Conservation (phyloP, 1,140 invertebrate genomes). For the Zelostemma sp. region DNA sequence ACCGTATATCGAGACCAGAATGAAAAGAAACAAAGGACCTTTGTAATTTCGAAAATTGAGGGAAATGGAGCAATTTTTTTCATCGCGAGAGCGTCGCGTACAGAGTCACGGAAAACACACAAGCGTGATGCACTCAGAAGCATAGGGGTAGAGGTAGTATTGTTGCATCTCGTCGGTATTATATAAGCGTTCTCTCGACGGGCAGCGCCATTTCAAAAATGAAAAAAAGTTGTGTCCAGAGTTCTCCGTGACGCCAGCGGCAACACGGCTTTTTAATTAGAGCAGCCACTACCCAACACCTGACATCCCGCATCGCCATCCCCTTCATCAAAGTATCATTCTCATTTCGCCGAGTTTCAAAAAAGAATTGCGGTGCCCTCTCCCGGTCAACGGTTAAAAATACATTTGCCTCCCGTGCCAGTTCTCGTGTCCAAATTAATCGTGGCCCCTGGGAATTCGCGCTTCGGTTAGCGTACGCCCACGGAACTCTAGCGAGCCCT, state of each 20-base stretch:
- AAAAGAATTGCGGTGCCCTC: conserved; percentile 54
- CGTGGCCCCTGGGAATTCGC: conserved; percentile 42
- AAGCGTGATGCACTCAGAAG: conserved; percentile 50
- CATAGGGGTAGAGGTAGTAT: conserved; percentile 27
- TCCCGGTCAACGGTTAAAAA: conserved; percentile 46
- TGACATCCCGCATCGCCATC: conserved; percentile 62
- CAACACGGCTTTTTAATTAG: conserved; percentile 71
- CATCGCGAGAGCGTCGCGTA: conserved; percentile 60
- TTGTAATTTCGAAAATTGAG: conserved; percentile 15
- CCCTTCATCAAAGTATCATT: conserved; percentile 70
- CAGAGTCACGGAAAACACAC: conserved; percentile 52
- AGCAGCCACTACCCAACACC: conserved; percentile 62
- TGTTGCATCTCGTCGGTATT: conserved; percentile 58
- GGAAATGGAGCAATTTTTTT: conserved; percentile 40
- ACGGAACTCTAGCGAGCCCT: conserved; percentile 38
- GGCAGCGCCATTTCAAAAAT: conserved; percentile 67
- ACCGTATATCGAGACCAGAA: neutral
- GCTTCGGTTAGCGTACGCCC: conserved; percentile 40
- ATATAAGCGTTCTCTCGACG: conserved; percentile 62
- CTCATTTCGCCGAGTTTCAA: conserved; percentile 63
- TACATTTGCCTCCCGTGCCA: conserved; percentile 43
- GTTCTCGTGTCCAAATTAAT: conserved; percentile 49
- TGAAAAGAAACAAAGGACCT: neutral
- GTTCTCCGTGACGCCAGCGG: conserved; percentile 60
- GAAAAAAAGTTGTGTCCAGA: conserved; percentile 56